phyloP scores from a whole-genome alignment of 1,140 invertebrate genomes.

The Callitettix versicolor region DNA sequence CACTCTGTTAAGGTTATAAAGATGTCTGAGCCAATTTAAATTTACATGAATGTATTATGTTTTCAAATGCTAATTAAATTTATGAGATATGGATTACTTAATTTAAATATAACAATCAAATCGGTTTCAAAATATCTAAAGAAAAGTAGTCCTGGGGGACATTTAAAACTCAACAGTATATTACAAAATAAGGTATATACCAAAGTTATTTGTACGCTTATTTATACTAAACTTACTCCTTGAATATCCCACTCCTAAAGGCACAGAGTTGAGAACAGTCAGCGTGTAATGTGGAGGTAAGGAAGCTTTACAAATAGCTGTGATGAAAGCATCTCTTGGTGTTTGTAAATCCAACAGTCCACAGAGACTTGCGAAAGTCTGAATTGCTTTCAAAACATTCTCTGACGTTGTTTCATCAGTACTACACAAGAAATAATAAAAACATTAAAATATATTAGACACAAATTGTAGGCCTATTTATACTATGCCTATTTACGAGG shows the following conservation, averaged over 20 bases:
- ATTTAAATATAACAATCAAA: no score
- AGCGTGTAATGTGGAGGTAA: conserved; percentile 91
- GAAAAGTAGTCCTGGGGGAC: no score
- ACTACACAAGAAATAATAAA: conserved; percentile 37
- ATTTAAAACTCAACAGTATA: no score
- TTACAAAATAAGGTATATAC: conserved; percentile 25
- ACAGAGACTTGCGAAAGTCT: conserved; percentile 61
- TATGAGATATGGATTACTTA: no score
- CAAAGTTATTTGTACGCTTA: conserved; percentile 18
- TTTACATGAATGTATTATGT: no score
- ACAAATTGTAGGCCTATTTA: no score
- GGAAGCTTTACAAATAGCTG: conserved; percentile 86
- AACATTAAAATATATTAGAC: no score
- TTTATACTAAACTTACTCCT: conserved; percentile 4
- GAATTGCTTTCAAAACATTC: conserved; percentile 81
- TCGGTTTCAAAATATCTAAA: no score
- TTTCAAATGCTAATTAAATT: no score
- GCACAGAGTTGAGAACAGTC: conserved; percentile 62
- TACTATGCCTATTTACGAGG: no score
- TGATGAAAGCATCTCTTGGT: conserved; percentile 85
- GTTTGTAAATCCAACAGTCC: conserved; percentile 59
- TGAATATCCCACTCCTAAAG: conserved; percentile 2
- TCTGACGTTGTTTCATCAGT: conserved; percentile 86
- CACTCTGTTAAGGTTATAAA: no score
- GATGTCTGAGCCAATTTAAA: no score